These are phyloP conservation scores for Sebastes goodei DNA, from an alignment of 2,797 vertebrate species.

Conservation along the genomic window DNA sequence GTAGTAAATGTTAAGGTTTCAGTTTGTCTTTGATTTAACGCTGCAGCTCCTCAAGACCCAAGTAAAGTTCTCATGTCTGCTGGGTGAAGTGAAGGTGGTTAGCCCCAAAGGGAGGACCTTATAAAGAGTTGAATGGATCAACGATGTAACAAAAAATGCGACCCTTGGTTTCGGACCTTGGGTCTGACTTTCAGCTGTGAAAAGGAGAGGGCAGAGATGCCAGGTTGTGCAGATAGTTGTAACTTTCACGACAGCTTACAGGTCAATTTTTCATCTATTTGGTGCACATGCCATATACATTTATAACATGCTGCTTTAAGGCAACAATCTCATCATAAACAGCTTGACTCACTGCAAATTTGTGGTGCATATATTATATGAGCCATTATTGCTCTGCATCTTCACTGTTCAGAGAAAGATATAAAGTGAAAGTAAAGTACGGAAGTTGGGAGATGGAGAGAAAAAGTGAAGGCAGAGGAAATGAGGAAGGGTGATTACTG, in stretches of 20 bases:
- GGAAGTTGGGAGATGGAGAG: slow-evolving; percentile 1
- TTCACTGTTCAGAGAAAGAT: neutral
- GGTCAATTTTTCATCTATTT: neutral
- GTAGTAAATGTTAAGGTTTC: no score
- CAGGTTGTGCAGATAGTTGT: neutral
- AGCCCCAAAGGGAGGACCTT: no score
- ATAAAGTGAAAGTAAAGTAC: slow-evolving; percentile 2
- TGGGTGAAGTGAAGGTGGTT: no score
- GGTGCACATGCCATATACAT: neutral
- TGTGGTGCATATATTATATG: neutral
- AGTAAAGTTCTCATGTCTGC: no score
- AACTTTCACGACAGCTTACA: neutral
- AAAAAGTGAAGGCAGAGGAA: slow-evolving; percentile 15
- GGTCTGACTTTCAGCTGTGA: neutral
- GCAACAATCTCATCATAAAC: neutral
- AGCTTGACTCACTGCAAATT: neutral
- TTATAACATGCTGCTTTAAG: no score
- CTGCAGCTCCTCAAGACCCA: no score
- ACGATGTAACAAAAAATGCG: neutral
- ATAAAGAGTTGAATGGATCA: neutral
- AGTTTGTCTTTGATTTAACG: no score
- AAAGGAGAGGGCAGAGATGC: neutral
- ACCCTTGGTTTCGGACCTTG: neutral
- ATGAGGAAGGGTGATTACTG: slow-evolving; percentile 30
- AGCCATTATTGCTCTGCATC: neutral